These are phyloP conservation scores for Cochlearius cochlearius DNA, from an alignment of 2,113 vertebrate species.

Conservation along the genomic window DNA sequence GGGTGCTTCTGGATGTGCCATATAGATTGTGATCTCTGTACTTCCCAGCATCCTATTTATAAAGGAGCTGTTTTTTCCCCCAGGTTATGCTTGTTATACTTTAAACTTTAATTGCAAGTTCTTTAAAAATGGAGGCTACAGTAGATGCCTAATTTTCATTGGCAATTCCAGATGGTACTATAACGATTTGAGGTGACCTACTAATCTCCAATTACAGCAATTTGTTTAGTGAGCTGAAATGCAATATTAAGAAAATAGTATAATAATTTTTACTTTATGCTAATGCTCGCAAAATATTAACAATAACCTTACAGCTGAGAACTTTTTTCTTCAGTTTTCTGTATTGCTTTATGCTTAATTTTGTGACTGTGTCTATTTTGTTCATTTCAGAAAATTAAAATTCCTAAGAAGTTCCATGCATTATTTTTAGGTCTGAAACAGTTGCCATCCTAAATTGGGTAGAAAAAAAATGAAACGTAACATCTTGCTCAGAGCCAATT, in stretches of 20 bases:
- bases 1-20: background rate
- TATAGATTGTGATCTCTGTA: background rate
- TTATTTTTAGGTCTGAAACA: background rate
- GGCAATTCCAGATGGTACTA: background rate
- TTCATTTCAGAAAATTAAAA: background rate
- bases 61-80: accelerated
- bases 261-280: background rate
- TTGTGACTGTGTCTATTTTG: background rate
- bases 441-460: background rate
- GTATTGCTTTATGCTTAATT: background rate
- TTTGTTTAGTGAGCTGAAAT: background rate
- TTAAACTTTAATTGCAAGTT: background rate
- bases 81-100: background rate
- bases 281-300: background rate
- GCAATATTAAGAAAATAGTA: background rate
- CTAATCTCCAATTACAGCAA: background rate
- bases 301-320: background rate
- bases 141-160: background rate
- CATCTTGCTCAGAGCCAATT: background rate
- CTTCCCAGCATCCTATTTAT: background rate
- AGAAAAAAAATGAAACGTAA: background rate
- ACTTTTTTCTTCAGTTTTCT: background rate
- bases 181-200: background rate
- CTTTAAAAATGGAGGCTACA: background rate
- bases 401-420: background rate